phyloP scores from a whole-genome alignment of 2,113 vertebrate genomes.

The Tiliqua scincoides region DNA sequence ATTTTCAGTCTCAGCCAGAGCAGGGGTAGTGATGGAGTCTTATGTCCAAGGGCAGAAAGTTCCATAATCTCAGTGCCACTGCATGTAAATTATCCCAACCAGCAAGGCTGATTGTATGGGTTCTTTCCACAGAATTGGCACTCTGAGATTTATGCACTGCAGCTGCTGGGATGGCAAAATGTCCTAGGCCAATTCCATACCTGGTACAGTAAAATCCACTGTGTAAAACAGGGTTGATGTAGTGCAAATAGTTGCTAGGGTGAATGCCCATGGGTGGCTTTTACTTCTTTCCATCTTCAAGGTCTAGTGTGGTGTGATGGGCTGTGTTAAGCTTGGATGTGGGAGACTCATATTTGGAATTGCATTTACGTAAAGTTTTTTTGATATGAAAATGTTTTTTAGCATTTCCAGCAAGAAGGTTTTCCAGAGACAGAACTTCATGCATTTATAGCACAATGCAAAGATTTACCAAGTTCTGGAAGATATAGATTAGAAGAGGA shows the following conservation, averaged over 20 bases:
- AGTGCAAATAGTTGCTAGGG: not conserved
- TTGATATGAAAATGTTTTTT: constrained; percentile 17
- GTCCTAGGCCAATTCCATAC: not conserved
- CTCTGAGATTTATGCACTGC: no score
- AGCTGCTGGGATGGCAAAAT: not conserved
- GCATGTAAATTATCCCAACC: not conserved
- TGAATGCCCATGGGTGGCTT: no score
- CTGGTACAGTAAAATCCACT: not conserved
- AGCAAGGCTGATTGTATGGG: not conserved
- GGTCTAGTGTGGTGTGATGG: no score
- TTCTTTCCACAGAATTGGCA: not conserved
- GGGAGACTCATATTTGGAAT: no score
- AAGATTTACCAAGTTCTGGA: constrained; percentile 85
- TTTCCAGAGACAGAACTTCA: constrained; percentile 84
- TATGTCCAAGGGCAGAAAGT: no score
- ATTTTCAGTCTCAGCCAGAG: no score
- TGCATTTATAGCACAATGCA: constrained; percentile 87
- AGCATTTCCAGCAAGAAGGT: constrained; percentile 88
- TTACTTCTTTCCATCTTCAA: no score
- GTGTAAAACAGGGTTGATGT: not conserved
- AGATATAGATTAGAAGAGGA: constrained; percentile 81
- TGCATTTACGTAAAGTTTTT: no score
- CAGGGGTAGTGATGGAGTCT: no score
- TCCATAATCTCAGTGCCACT: no score
- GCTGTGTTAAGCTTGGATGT: no score